phyloP scores from a whole-genome alignment of 2,888 invertebrate species.

The Aphelenchoides bicaudatus region DNA sequence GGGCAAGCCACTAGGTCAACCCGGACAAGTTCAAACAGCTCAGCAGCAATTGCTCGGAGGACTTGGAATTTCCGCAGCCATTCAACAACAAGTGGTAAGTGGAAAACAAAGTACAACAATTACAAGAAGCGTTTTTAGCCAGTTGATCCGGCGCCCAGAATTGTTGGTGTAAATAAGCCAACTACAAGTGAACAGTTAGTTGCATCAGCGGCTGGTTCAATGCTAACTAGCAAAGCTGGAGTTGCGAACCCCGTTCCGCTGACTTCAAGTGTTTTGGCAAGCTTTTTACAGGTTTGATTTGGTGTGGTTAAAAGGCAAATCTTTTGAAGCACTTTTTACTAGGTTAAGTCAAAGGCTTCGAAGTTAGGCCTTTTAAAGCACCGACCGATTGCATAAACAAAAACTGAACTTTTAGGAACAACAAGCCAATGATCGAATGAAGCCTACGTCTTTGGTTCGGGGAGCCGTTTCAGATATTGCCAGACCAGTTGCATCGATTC shows the following conservation, averaged over 20 bases:
- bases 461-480: slow-evolving; percentile 17
- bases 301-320: too few species aligned
- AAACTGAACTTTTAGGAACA: not conserved
- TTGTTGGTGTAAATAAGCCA: too few species aligned
- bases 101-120: not conserved
- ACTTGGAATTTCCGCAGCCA: not conserved
- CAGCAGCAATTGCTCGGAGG: slow-evolving; percentile 15
- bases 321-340: too few species aligned
- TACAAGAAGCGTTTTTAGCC: slow-evolving; percentile 38
- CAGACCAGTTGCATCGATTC: slow-evolving; percentile 18
- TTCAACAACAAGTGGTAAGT: not conserved
- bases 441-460: slow-evolving; percentile 18
- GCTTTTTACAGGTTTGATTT: slow-evolving; percentile 6
- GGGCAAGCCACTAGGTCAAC: not conserved
- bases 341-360: too few species aligned
- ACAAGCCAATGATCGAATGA: slow-evolving; percentile 17
- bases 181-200: too few species aligned
- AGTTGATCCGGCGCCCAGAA: slow-evolving; percentile 50
- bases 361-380: not conserved
- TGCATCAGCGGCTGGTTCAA: slow-evolving; percentile 5
- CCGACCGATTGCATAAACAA: not conserved
- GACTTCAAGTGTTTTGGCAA: slow-evolving; percentile 9
- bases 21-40: not conserved
- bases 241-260: not conserved
- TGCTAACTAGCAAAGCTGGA: not conserved